Evolutionary conservation across 2,888 invertebrate species (phyloP).

Genomic region (Pachliopta kotzebuea): DNA sequence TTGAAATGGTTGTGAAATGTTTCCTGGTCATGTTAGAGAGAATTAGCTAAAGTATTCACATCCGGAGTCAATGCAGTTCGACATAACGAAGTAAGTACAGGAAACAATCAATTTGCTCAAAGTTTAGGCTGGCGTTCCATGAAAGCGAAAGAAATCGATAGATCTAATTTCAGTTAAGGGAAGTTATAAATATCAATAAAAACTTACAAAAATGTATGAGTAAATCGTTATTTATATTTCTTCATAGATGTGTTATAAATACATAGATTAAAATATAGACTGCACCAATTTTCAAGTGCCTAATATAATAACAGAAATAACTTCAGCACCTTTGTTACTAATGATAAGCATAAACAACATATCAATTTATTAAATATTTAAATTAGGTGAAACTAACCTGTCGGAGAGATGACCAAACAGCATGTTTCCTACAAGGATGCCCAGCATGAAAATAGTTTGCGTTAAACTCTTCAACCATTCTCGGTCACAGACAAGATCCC

Average conservation of each 20-base stretch:
- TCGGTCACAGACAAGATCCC: slow-evolving; percentile 86
- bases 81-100: slow-evolving; percentile 43
- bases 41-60: slow-evolving; percentile 54
- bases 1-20: background rate
- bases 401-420: slow-evolving; percentile 88
- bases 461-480: slow-evolving; percentile 86
- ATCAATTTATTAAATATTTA: background rate
- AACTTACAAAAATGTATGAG: too few species aligned
- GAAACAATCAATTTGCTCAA: slow-evolving; percentile 59
- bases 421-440: slow-evolving; percentile 88
- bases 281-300: background rate
- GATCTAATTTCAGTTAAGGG: too few species aligned
- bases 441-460: slow-evolving; percentile 89
- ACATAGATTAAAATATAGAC: too few species aligned
- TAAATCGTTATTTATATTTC: too few species aligned
- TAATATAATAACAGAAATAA: background rate
- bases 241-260: too few species aligned
- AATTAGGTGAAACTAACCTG: slow-evolving; percentile 74
- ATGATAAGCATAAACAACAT: too few species aligned
- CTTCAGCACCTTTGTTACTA: too few species aligned
- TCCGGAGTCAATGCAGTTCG: slow-evolving; percentile 47
- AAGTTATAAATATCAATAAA: too few species aligned
- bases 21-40: slow-evolving; percentile 37
- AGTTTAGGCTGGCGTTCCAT: slow-evolving; percentile 19
- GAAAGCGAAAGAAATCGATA: too few species aligned